phyloP scores from a whole-genome alignment of 2,113 vertebrate species.

The Fulmarus glacialis region DNA sequence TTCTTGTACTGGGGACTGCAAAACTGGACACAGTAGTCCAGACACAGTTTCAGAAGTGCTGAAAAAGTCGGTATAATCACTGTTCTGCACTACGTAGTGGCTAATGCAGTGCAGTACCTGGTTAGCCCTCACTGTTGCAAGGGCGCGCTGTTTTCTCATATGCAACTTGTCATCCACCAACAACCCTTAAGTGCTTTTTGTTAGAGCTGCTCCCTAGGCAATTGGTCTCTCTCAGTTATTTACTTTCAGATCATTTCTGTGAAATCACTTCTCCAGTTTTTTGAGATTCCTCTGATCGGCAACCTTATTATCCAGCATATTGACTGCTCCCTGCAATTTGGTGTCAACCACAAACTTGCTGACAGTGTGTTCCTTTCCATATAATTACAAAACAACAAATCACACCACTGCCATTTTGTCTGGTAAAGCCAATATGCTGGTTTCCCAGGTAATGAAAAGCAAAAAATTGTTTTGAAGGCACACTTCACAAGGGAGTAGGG shows the following conservation, averaged over 20 bases:
- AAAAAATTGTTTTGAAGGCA: not conserved
- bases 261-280: not conserved
- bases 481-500: not conserved
- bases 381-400: not conserved
- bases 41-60: not conserved
- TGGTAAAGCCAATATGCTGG: not conserved
- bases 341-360: not conserved
- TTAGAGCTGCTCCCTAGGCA: not conserved
- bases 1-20: not conserved
- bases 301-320: not conserved
- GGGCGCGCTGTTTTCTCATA: not conserved
- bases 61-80: not conserved
- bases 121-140: not conserved
- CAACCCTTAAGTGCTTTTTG: not conserved
- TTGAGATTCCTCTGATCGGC: not conserved
- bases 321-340: not conserved
- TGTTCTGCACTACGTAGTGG: accelerated
- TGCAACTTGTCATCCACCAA: not conserved
- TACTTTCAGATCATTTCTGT: not conserved
- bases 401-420: not conserved
- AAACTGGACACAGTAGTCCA: not conserved
- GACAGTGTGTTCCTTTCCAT: not conserved
- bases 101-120: accelerated
- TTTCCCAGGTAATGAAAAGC: not conserved
- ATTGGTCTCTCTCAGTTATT: not conserved